Base-by-base conservation (phyloP, 2,113 vertebrate genomes). In the Daphoenositta chrysoptera region DNA sequence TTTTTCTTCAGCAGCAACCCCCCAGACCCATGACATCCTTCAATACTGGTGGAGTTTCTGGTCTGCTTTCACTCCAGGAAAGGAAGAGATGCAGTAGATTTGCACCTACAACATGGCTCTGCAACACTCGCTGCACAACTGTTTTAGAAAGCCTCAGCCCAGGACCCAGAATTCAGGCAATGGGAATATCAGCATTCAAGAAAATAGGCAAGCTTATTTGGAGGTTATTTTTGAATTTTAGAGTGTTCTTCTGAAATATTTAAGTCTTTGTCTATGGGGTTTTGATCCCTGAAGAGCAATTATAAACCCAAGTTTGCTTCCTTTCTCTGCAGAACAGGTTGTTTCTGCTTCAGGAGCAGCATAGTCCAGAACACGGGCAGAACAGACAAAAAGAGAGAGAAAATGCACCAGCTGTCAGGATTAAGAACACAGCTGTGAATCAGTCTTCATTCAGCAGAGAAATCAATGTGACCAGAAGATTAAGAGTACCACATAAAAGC, bases 361-460 rank as follows among this genome's bases (percentile, higher is more conserved):
- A 83, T 64, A 81, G 81, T 68, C 51, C 50, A 84, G 51, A 94
- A 84, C 21, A 84, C 0, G 1, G 47, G 23, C 47, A 89, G 33
- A 81, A 66, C 33, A 78, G 27, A 77, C 23, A 77, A 69, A 63
- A 93, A 72, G 15, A 64, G 20, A 12, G 50, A 81, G 28, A 94
- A 94, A 78, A 94, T 24, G 14, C 39, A 93, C n/a, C 92, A 94
- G 90, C 90, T 91, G 87, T 51, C 47, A 93, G 35, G 44, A 94
- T 57, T 91, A 87, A 82, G 87, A 89, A 79, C 73, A 87, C 87
- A 95, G 87, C 87, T 95, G 89, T 92, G 87, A 91, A 94, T 87
- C 69, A 89, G 58, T 65, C 54, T 83, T 57, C 83, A 82, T 81
- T 84, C 77, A 94, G 47, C 7, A 72, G 21, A 58, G 66, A 72